Evolutionary conservation across 2,888 invertebrate genomes (phyloP).

Genomic region (Zaprionus bogoriensis): DNA sequence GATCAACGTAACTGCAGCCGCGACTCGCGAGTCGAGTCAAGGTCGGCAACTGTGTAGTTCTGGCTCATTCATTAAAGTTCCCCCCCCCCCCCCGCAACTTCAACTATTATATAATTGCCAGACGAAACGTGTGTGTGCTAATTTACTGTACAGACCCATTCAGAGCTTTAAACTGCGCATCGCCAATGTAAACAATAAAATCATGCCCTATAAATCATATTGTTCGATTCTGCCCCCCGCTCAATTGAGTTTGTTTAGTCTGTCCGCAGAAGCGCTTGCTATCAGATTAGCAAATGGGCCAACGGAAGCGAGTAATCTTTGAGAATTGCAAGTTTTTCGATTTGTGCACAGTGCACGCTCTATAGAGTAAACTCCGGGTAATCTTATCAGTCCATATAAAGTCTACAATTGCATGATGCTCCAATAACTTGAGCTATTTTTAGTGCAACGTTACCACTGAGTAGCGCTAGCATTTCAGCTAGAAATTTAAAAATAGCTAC

Average conservation of each 20-base stretch:
- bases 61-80: slow-evolving; percentile 40
- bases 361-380: background rate
- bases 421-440: too few species aligned
- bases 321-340: background rate
- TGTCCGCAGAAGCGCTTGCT: slow-evolving; percentile 11
- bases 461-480: too few species aligned
- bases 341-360: background rate
- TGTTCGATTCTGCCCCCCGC: slow-evolving; percentile 6
- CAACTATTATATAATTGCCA: slow-evolving; percentile 26
- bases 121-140: background rate
- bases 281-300: slow-evolving; percentile 10
- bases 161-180: slow-evolving; percentile 31
- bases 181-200: background rate
- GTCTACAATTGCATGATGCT: too few species aligned
- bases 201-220: slow-evolving; percentile 16
- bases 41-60: slow-evolving; percentile 32
- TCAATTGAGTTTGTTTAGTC: slow-evolving; percentile 15
- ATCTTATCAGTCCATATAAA: too few species aligned
- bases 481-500: too few species aligned
- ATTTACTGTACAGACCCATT: background rate
- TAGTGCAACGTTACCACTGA: too few species aligned
- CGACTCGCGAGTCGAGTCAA: slow-evolving; percentile 64
- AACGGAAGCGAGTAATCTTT: background rate
- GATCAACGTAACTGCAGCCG: slow-evolving; percentile 50
- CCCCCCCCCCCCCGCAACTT: slow-evolving; percentile 8